These are phyloP conservation scores for Arctopsyche grandis DNA, from an alignment of 1,140 invertebrate genomes.

Conservation along the genomic window DNA sequence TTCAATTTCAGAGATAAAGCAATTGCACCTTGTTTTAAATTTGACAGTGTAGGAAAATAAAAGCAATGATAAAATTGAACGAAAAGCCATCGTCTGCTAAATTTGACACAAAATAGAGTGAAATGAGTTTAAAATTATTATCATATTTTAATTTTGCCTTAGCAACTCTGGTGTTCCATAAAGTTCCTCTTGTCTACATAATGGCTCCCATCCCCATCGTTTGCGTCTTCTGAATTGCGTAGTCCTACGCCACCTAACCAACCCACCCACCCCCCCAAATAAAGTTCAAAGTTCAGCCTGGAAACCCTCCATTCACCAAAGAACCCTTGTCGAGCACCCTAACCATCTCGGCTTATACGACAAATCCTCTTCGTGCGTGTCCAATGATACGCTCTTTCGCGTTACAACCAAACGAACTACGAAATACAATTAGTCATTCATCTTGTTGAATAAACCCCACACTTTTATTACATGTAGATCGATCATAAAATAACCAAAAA, in stretches of 20 bases:
- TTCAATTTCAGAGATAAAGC: too few relatives aligned
- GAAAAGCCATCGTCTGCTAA: neutral
- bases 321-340: neutral
- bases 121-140: neutral
- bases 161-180: neutral
- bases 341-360: neutral
- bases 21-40: too few relatives aligned
- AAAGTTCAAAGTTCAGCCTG: slow-evolving; percentile 29
- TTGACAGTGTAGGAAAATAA: too few relatives aligned
- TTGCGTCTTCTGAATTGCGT: neutral
- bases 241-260: neutral
- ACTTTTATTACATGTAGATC: too few relatives aligned
- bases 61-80: neutral
- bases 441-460: too few relatives aligned
- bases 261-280: neutral
- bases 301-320: neutral
- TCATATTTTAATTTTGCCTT: slow-evolving; percentile 11
- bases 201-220: neutral
- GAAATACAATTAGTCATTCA: too few relatives aligned
- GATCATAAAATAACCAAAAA: too few relatives aligned
- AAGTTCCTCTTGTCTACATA: neutral
- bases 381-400: neutral
- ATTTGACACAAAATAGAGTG: neutral
- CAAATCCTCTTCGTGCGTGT: slow-evolving; percentile 5
- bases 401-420: too few relatives aligned